Base-by-base conservation (phyloP, 2,113 vertebrate genomes). In the Oreochromis niloticus region DNA sequence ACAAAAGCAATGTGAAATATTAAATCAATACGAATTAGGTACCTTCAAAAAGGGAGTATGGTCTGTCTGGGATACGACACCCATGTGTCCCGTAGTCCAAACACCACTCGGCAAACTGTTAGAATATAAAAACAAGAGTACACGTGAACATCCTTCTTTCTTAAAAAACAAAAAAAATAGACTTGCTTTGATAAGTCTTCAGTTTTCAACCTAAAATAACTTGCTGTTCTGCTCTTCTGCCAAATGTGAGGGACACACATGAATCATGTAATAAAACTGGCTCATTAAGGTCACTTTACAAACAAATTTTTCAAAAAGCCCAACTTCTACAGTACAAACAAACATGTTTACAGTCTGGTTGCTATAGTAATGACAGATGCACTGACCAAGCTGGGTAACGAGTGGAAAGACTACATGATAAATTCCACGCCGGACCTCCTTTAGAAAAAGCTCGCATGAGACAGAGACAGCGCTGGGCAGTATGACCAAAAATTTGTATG, bases 11-110 rank as follows among this genome's bases (percentile, higher is more conserved):
- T 30, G 22, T 34, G 30, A 7, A 68, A 52, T 41, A 17, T 1
- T 68, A 48, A 75, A 48, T 17, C 55, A n/a, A 39, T 30, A 36
- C 1, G 6, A 1, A 52, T 59, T 8, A 6, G 68, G 93, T 97
- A 99, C 99, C 98, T 99, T 99, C 99, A 89, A 99, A 99, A 9
- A 99, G 97, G 13, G 99, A 99, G 71, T 99, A 99, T 3, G 98
- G 98, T 86, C 98, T 95, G 94, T 99, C 99, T 8, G 99, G 98
- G 93, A 99, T 98, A 80, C 99, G 97, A 85, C 99, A 99, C 22
- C 99, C 99, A 3, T 99, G 99, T 1, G 97, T 97, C 68, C 99
- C 98, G 0, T 99, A 99, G 41, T 97, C 98, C 87, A 99, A 96
- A 96, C 99, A 99, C 99, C 99, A 99, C 88, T 99, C 98, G 6